These are phyloP conservation scores for Trichopria drosophilae DNA, from an alignment of 2,888 invertebrate genomes.

Conservation along the genomic window DNA sequence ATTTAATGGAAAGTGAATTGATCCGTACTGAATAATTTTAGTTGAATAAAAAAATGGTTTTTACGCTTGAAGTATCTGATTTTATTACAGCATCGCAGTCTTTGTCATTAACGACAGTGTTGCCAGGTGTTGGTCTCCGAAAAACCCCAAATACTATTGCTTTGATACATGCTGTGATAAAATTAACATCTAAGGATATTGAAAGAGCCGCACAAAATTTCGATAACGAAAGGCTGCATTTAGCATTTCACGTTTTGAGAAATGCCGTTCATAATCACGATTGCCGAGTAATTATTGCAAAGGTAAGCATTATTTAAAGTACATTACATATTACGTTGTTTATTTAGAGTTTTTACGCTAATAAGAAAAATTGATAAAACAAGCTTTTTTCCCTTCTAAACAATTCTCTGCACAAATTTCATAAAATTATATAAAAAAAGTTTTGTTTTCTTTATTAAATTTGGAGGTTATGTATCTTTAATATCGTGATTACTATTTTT, in stretches of 20 bases:
- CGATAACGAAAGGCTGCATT: slow-evolving; percentile 57
- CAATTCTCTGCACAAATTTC: too few species aligned
- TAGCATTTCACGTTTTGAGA: slow-evolving; percentile 60
- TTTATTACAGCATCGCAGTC: slow-evolving; percentile 59
- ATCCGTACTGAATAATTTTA: background rate
- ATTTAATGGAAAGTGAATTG: slow-evolving; percentile 9
- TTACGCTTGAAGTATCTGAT: too few species aligned
- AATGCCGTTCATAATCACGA: slow-evolving; percentile 65
- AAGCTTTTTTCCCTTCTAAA: slow-evolving; percentile 7
- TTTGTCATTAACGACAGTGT: slow-evolving; percentile 60
- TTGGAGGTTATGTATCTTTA: too few species aligned
- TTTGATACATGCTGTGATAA: slow-evolving; percentile 61
- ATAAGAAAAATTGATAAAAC: background rate
- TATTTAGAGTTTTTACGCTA: too few species aligned
- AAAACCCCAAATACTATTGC: slow-evolving; percentile 61
- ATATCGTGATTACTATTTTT: too few species aligned
- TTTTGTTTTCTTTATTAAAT: too few species aligned
- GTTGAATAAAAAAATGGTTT: slow-evolving; percentile 6
- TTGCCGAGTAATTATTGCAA: slow-evolving; percentile 65
- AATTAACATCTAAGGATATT: slow-evolving; percentile 61
- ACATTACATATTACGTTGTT: background rate
- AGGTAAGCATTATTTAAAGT: slow-evolving; percentile 58
- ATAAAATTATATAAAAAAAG: too few species aligned
- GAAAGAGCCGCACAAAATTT: slow-evolving; percentile 59
- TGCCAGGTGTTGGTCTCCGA: slow-evolving; percentile 61